Base-by-base conservation (phyloP, 37 sponge, comb jelly and placozoan genomes). In the Aplysina aerophoba region DNA sequence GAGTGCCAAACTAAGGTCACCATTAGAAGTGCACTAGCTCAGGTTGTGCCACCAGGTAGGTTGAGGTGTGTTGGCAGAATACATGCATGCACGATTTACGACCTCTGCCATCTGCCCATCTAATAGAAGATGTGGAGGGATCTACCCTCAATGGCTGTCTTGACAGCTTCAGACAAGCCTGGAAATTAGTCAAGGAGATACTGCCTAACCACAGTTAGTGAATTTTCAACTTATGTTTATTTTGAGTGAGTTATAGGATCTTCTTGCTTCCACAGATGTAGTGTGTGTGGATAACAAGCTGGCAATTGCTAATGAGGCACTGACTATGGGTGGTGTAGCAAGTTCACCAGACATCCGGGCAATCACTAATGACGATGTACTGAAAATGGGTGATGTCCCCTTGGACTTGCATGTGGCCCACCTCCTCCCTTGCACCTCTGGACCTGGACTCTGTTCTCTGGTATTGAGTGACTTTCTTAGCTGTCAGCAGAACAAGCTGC, bases 401-500 rank as follows among this genome's bases (percentile, higher is more conserved):
- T 19, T 35, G 2, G 87, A 78, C 50, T 82, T 75, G 14, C 80
- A 84, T 34, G 58, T 94, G 68, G 87, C 65, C 17, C 91, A 86
- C 30, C 69, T 94, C 40, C 85, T 94, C n/a, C 95, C 95, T 33
- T 81, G 85, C 11, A 86, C 86, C 21, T 56, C 58, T 69, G 89
- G 85, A 15, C 73, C 73, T 34, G 95, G 95, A 54, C 71, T 61
- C 15, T 88, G 86, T 30, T 85, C 89, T 33, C 73, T 85, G 8
- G 87, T 87, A 16, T 84, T 94, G 28, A 77, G 83, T 15, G 92
- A 94, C 60, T 91, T 63, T 61, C 87, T 94, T 3, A 53, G 71
- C 35, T 78, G 69, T 28, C 82, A 55, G 20, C 95, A 94, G 69
- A 94, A 94, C 44, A 44, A 83, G 17, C 85, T 93, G 63, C 84